Percentiles rank a stretch among this genome's conserved stretches.
phyloP scores from a whole-genome alignment of 2,888 invertebrate species.

The Tetramorium bicarinatum region DNA sequence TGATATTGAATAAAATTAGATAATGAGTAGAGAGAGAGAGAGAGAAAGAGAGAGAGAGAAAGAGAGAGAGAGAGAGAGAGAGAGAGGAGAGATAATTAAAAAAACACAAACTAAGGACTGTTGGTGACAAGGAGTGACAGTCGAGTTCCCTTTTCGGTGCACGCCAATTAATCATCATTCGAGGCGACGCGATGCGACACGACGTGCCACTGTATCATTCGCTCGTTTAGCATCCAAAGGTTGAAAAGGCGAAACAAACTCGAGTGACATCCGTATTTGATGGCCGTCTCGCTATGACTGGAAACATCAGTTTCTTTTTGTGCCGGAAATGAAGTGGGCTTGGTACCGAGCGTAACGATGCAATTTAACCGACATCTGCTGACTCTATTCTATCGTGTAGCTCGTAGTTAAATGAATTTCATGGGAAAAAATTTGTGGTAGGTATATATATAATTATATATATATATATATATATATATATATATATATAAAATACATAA shows the following conservation, averaged over 20 bases:
- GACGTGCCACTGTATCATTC: not conserved
- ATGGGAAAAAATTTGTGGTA: slow-evolving; percentile 58
- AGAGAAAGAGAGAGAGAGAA: not conserved
- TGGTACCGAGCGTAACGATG: slow-evolving; percentile 71
- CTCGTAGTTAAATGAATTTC: slow-evolving; percentile 63
- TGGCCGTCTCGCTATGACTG: slow-evolving; percentile 61
- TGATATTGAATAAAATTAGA: not conserved
- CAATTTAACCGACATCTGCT: slow-evolving; percentile 60
- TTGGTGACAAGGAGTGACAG: not conserved
- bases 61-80: not conserved
- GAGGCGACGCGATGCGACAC: not conserved
- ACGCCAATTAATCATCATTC: slow-evolving; percentile 48
- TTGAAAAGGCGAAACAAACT: slow-evolving; percentile 53
- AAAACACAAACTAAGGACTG: not conserved
- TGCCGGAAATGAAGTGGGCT: slow-evolving; percentile 78
- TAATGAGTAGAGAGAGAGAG: not conserved
- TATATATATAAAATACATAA: no score
- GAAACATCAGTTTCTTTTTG: slow-evolving; percentile 72
- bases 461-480: no score
- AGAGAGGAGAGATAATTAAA: slow-evolving; percentile 12
- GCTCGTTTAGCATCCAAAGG: slow-evolving; percentile 27
- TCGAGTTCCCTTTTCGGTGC: not conserved
- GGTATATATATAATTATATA: no score
- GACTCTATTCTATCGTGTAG: slow-evolving; percentile 55
- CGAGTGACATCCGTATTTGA: slow-evolving; percentile 32